These are phyloP conservation scores for Mungos mungo DNA, from an alignment of 2,113 vertebrate species.

Conservation along the genomic window DNA sequence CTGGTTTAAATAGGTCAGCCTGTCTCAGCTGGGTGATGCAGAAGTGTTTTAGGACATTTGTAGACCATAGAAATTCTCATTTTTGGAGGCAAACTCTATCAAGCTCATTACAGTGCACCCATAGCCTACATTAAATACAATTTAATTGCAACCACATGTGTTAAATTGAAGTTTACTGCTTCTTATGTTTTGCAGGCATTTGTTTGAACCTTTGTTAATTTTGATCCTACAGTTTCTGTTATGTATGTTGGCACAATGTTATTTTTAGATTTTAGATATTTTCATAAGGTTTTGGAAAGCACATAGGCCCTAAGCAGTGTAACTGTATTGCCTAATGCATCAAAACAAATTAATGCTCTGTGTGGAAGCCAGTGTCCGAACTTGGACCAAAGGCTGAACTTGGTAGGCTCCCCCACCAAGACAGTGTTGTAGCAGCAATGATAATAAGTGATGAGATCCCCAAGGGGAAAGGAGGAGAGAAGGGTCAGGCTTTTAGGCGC, in stretches of 20 bases:
- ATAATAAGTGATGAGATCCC: not conserved
- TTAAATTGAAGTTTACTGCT: not conserved
- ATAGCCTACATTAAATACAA: not conserved
- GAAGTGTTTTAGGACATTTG: not conserved
- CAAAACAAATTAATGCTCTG: not conserved
- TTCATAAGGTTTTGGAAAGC: not conserved
- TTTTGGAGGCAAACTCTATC: not conserved
- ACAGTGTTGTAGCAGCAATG: not conserved
- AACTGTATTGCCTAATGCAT: not conserved
- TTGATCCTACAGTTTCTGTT: not conserved
- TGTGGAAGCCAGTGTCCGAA: not conserved
- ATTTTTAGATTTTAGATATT: conserved; percentile 20
- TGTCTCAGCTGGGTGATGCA: not conserved
- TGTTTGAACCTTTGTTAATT: not conserved
- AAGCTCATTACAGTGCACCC: not conserved
- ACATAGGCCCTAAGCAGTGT: not conserved
- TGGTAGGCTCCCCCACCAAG: not conserved
- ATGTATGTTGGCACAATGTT: not conserved
- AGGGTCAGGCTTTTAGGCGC: not conserved
- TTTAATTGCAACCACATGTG: not conserved
- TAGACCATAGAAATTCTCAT: not conserved
- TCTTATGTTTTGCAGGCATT: not conserved
- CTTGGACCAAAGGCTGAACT: not conserved
- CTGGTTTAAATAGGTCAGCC: not conserved
- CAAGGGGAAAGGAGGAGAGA: not conserved